These are phyloP conservation scores for Gonatopus flavifemur DNA, from an alignment of 1,140 invertebrate genomes.

Conservation along the genomic window DNA sequence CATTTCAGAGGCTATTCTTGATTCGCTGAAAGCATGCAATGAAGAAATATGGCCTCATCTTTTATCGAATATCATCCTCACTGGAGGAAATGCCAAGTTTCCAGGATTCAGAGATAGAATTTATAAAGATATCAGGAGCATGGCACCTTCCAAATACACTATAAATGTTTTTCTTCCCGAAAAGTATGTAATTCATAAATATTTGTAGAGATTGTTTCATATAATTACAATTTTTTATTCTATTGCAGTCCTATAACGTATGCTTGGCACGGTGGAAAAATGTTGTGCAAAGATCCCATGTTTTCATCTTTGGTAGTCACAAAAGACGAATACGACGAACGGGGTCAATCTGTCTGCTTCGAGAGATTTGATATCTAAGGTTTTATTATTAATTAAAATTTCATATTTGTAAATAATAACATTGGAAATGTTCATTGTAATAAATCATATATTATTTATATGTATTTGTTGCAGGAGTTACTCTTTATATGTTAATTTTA, in stretches of 20 bases:
- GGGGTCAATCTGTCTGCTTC: constrained; percentile 70
- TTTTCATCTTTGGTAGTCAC: constrained; percentile 76
- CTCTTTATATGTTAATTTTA: no score
- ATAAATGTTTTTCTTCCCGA: constrained; percentile 73
- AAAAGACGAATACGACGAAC: constrained; percentile 86
- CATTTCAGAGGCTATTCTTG: constrained; percentile 84
- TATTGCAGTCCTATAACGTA: constrained; percentile 75
- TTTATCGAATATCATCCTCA: constrained; percentile 86
- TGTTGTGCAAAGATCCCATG: constrained; percentile 72
- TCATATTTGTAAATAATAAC: constrained; percentile 3
- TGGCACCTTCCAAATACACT: constrained; percentile 75
- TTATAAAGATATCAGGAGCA: constrained; percentile 75
- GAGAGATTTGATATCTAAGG: constrained; percentile 73
- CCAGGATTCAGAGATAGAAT: constrained; percentile 83
- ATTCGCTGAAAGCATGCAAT: constrained; percentile 73
- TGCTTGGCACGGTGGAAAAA: constrained; percentile 84
- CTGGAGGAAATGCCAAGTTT: constrained; percentile 86
- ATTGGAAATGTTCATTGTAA: no score
- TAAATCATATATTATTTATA: no score
- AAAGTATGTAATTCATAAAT: constrained; percentile 54
- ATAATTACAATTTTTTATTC: constrained; percentile 12
- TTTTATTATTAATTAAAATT: constrained; percentile 1
- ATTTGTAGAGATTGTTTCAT: constrained; percentile 5
- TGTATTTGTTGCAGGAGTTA: no score
- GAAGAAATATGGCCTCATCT: constrained; percentile 80